These are phyloP conservation scores for Hippocampus comes DNA, from an alignment of 2,113 vertebrate genomes.

Conservation along the genomic window DNA sequence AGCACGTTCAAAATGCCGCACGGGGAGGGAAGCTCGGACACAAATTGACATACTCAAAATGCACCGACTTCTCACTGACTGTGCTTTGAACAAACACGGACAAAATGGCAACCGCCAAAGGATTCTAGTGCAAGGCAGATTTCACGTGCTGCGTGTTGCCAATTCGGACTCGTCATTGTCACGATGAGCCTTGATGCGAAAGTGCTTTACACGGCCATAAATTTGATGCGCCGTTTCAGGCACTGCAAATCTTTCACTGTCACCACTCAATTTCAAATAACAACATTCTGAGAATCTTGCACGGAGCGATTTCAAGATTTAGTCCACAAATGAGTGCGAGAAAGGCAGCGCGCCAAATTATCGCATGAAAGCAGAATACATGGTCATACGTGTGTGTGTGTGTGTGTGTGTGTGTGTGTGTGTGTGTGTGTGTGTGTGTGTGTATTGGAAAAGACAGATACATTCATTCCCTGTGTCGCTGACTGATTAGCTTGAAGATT, in stretches of 20 bases:
- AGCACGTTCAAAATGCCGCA: constrained; percentile 29
- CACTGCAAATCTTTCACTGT: constrained; percentile 10
- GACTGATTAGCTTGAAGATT: constrained; percentile 72
- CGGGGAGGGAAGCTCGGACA: constrained; percentile 18
- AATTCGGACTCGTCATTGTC: constrained; percentile 30
- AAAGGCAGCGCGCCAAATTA: neutral
- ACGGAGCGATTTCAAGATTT: neutral
- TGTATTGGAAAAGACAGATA: constrained; percentile 6
- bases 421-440: too few relatives aligned
- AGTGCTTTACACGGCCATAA: constrained; percentile 40
- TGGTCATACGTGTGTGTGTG: too few relatives aligned
- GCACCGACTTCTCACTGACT: constrained; percentile 6
- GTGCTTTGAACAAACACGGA: constrained; percentile 13
- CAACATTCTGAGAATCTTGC: neutral
- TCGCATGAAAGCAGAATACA: neutral
- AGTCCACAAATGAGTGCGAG: neutral
- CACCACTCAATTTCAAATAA: neutral
- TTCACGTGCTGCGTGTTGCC: constrained; percentile 28
- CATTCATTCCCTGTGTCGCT: constrained; percentile 40
- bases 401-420: too few relatives aligned
- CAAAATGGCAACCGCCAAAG: neutral
- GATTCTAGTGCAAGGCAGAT: constrained; percentile 1
- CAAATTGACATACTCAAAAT: constrained; percentile 17
- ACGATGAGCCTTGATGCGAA: constrained; percentile 46
- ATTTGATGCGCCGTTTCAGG: constrained; percentile 46